Percentiles rank a stretch among this genome's conserved stretches.
These are phyloP conservation scores for Somateria mollissima DNA, from an alignment of 2,797 vertebrate species.

Conservation along the genomic window DNA sequence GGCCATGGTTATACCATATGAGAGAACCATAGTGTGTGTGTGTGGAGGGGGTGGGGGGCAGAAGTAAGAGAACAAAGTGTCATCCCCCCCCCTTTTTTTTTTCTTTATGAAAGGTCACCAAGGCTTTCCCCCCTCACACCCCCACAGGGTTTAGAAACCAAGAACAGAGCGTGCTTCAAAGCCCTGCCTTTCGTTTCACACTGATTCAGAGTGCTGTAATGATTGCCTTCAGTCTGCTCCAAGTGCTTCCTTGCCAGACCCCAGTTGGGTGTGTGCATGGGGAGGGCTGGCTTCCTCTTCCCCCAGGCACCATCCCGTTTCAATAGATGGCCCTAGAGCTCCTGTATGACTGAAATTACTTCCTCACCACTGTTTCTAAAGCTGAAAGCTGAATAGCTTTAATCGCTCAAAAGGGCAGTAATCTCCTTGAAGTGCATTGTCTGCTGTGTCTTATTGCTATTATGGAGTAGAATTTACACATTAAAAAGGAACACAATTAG, in stretches of 20 bases:
- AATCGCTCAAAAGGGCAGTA: slow-evolving; percentile 49
- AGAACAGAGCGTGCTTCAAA: background rate
- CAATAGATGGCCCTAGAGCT: slow-evolving; percentile 31
- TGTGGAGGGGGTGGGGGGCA: background rate
- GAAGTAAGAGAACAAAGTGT: background rate
- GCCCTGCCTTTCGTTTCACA: background rate
- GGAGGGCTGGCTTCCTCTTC: slow-evolving; percentile 14
- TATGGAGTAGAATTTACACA: slow-evolving; percentile 58
- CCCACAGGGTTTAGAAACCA: background rate
- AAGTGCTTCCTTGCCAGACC: slow-evolving; percentile 12
- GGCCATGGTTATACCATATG: background rate
- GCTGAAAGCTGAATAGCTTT: slow-evolving; percentile 56
- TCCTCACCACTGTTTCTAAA: slow-evolving; percentile 41
- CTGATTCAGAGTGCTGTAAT: slow-evolving; percentile 34
- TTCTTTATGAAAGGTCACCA: background rate
- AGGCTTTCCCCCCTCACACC: background rate
- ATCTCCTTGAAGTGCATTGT: slow-evolving; percentile 56
- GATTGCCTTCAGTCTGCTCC: background rate
- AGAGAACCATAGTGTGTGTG: background rate
- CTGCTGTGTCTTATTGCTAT: slow-evolving; percentile 45
- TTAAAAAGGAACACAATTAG: slow-evolving; percentile 71
- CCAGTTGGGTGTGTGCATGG: background rate
- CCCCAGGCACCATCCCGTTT: slow-evolving; percentile 37
- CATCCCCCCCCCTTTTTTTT: background rate
- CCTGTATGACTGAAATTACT: slow-evolving; percentile 55